Evolutionary conservation across 1,140 invertebrate genomes (phyloP).

Genomic region (Drosophila equinoxialis): DNA sequence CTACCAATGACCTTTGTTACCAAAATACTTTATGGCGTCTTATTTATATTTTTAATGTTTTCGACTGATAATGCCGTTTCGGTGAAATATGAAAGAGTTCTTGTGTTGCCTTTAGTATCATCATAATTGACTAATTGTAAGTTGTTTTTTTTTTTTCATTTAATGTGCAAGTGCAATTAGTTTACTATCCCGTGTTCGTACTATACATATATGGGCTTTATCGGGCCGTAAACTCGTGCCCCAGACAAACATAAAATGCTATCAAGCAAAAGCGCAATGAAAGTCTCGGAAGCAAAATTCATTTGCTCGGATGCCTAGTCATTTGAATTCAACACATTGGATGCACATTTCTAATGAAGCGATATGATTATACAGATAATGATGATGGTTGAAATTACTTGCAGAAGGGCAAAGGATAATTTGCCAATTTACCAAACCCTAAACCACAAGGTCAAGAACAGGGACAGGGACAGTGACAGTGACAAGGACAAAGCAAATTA

Average conservation of each 20-base stretch:
- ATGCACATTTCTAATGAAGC: background rate
- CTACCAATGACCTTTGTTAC: constrained; percentile 3
- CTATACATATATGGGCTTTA: background rate
- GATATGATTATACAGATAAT: background rate
- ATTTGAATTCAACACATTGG: background rate
- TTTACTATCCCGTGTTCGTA: background rate
- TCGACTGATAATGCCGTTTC: constrained; percentile 5
- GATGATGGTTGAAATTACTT: background rate
- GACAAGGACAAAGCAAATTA: background rate
- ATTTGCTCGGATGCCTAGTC: background rate
- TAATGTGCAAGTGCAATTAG: constrained; percentile 54
- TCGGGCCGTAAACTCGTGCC: background rate
- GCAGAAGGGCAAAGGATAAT: background rate
- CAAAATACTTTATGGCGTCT: constrained; percentile 8
- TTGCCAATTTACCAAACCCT: background rate
- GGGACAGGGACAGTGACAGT: background rate
- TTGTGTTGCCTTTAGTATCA: constrained; percentile 8
- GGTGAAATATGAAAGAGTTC: constrained; percentile 53
- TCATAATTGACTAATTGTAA: constrained; percentile 53
- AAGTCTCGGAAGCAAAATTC: background rate
- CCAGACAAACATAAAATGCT: background rate
- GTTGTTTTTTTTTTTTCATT: background rate
- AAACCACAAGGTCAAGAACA: background rate
- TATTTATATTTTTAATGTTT: background rate
- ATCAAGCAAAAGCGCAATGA: background rate